These are phyloP conservation scores for Mythimna impura DNA, from an alignment of 2,888 invertebrate species.

Conservation along the genomic window DNA sequence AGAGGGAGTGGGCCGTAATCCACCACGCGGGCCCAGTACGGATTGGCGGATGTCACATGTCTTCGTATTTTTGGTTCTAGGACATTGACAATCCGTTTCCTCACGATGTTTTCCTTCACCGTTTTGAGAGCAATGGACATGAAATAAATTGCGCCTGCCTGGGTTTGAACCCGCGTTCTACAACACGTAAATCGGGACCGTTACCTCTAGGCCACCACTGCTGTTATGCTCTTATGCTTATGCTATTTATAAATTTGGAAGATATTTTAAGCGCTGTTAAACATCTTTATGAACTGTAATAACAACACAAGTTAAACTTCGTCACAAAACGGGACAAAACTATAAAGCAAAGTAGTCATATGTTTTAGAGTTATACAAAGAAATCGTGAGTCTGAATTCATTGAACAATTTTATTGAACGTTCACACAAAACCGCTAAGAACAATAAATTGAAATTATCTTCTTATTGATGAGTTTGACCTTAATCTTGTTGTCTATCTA, in stretches of 20 bases:
- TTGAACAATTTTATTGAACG: constrained; percentile 44
- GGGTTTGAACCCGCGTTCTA: too few species aligned
- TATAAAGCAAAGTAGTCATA: constrained; percentile 44
- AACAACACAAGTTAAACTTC: constrained; percentile 43
- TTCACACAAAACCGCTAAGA: constrained; percentile 14
- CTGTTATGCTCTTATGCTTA: too few species aligned
- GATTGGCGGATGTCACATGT: too few species aligned
- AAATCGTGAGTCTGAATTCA: constrained; percentile 48
- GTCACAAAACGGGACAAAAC: constrained; percentile 42
- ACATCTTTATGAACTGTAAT: constrained; percentile 39
- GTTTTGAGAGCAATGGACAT: too few species aligned
- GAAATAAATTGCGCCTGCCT: too few species aligned
- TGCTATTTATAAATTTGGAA: not conserved
- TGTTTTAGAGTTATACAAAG: constrained; percentile 23
- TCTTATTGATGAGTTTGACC: constrained; percentile 51
- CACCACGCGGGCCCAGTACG: too few species aligned
- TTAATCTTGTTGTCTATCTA: constrained; percentile 37
- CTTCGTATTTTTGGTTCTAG: too few species aligned
- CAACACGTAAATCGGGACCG: too few species aligned
- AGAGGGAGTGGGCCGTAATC: too few species aligned
- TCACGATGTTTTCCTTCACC: too few species aligned
- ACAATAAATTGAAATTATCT: constrained; percentile 33
- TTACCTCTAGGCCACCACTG: too few species aligned
- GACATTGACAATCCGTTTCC: too few species aligned
- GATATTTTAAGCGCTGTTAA: constrained; percentile 42